These are phyloP conservation scores for Andinoacara biseriatus DNA, from an alignment of 2,113 vertebrate genomes.

Conservation along the genomic window DNA sequence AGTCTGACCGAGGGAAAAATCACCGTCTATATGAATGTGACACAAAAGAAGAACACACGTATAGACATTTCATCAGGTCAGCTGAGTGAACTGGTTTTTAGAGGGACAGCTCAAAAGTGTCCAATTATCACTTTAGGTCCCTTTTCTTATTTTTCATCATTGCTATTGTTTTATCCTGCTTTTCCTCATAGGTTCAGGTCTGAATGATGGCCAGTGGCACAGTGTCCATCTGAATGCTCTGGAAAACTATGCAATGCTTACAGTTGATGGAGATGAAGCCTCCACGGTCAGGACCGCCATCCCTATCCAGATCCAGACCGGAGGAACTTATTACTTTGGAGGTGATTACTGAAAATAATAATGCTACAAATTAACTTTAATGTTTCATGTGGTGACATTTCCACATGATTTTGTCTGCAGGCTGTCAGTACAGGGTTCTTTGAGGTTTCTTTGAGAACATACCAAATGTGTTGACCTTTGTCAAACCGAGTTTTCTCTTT, in stretches of 20 bases:
- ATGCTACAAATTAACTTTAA: neutral
- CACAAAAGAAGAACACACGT: slow-evolving; percentile 86
- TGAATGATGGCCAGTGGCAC: slow-evolving; percentile 97
- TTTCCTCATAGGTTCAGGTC: slow-evolving; percentile 82
- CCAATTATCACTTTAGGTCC: neutral
- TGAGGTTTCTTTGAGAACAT: too few species aligned
- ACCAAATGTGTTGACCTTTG: too few species aligned
- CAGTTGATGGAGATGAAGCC: slow-evolving; percentile 93
- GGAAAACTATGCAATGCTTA: slow-evolving; percentile 93
- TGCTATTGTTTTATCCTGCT: neutral
- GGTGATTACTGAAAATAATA: slow-evolving; percentile 74
- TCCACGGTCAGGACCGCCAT: slow-evolving; percentile 93
- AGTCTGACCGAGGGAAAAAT: slow-evolving; percentile 90
- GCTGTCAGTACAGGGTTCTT: too few species aligned
- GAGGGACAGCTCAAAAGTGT: neutral
- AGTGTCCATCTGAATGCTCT: slow-evolving; percentile 90
- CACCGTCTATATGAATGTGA: slow-evolving; percentile 86
- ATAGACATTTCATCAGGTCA: slow-evolving; percentile 94
- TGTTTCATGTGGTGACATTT: neutral
- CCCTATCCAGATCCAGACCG: slow-evolving; percentile 90
- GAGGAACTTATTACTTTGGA: slow-evolving; percentile 93
- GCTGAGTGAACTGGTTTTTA: neutral
- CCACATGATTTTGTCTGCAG: too few species aligned
- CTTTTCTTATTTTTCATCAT: neutral
- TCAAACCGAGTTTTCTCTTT: neutral